phyloP scores from a whole-genome alignment of 2,113 vertebrate genomes.

The Sinocyclocheilus grahami region DNA sequence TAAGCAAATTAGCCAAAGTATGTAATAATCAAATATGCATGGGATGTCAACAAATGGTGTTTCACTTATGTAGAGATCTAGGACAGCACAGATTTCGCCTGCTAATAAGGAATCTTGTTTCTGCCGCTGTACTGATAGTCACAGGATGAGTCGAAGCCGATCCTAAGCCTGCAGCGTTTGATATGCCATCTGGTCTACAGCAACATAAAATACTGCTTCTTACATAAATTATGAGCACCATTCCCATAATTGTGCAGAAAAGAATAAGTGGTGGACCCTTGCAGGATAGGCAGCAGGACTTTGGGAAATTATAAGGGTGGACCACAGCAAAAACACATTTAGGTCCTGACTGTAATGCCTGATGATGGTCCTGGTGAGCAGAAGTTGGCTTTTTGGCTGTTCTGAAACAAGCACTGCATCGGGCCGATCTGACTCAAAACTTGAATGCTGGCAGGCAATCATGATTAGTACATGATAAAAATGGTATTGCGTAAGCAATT shows the following conservation, averaged over 20 bases:
- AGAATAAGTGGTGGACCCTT: not conserved
- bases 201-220: constrained; percentile 13
- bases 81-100: not conserved
- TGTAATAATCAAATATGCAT: not conserved
- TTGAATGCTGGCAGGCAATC: not conserved
- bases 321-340: not conserved
- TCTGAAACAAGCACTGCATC: not conserved
- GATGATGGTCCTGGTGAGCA: not conserved
- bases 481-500: not conserved
- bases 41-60: not conserved
- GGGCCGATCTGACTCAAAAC: not conserved
- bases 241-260: not conserved
- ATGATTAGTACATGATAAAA: constrained; percentile 1
- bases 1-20: not conserved
- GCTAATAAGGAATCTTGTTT: constrained; percentile 29
- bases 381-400: constrained; percentile 2
- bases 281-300: not conserved
- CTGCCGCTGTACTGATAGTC: constrained; percentile 7
- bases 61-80: not conserved
- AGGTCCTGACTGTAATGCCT: not conserved
- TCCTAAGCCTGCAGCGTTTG: constrained; percentile 28
- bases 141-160: not conserved
- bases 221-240: constrained; percentile 26
- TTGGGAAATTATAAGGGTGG: not conserved
- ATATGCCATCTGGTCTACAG: constrained; percentile 33